A percentile compares a stretch with the other conserved stretches of the same genome.
Evolutionary conservation across 2,797 vertebrate genomes (phyloP).

Genomic region (Hybognathus amarus): DNA sequence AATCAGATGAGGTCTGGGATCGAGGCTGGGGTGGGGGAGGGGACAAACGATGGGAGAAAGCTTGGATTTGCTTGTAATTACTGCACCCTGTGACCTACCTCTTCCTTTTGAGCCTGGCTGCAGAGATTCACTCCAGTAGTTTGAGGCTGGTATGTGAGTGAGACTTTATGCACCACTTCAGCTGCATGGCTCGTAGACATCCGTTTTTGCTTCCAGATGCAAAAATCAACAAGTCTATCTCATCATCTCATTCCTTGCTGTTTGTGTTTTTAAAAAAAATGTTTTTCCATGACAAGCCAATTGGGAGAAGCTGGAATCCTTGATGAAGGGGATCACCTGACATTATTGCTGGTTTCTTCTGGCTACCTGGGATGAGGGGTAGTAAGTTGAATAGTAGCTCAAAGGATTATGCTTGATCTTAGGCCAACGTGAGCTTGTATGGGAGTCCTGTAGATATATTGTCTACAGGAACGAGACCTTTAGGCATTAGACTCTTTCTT

Average conservation of each 20-base stretch:
- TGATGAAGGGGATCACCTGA: conserved; percentile 25
- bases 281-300: neutral
- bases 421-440: neutral
- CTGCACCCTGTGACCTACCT: conserved; percentile 61
- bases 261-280: conserved; percentile 9
- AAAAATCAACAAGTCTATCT: conserved; percentile 38
- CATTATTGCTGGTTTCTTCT: conserved; percentile 10
- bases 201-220: conserved; percentile 39
- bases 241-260: conserved; percentile 22
- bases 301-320: conserved; percentile 7
- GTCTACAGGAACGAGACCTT: neutral
- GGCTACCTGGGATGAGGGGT: conserved; percentile 20
- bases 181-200: conserved; percentile 39
- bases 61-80: conserved; percentile 66
- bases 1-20: conserved; percentile 72
- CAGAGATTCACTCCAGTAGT: conserved; percentile 56
- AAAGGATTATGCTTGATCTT: conserved; percentile 19
- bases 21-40: conserved; percentile 71
- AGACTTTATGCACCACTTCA: conserved; percentile 51
- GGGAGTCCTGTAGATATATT: neutral
- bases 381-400: neutral
- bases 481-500: neutral
- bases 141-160: conserved; percentile 58
- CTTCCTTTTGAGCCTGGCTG: conserved; percentile 57
- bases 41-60: conserved; percentile 62